Conservation (phyloP, 2,797 vertebrate genomes). For the Xiphorhynchus erythropygius region DNA sequence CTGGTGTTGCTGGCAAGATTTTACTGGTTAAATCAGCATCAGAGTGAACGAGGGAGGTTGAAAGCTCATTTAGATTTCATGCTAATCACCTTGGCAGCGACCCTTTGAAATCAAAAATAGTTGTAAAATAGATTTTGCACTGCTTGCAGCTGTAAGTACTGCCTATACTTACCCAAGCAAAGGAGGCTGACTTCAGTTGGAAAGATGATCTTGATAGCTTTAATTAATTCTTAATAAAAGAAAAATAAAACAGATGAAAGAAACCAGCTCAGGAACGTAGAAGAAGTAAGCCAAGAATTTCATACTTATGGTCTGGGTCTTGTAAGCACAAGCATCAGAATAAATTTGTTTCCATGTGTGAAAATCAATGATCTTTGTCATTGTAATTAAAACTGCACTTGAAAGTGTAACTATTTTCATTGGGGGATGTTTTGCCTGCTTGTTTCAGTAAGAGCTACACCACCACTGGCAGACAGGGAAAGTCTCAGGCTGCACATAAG, state of each 20-base stretch:
- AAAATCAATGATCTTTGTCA: slow-evolving; percentile 10
- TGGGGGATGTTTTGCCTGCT: neutral
- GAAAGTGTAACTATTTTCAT: neutral
- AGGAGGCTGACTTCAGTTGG: neutral
- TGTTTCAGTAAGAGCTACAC: neutral
- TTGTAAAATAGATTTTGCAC: neutral
- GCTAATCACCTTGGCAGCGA: slow-evolving; percentile 30
- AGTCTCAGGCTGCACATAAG: neutral
- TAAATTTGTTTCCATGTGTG: neutral
- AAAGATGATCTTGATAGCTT: slow-evolving; percentile 16
- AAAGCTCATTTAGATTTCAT: slow-evolving; percentile 23
- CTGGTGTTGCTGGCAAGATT: neutral
- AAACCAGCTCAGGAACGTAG: neutral
- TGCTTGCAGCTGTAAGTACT: neutral
- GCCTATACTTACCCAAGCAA: neutral
- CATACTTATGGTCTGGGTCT: neutral
- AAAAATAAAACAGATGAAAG: slow-evolving; percentile 24
- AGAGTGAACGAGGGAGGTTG: neutral
- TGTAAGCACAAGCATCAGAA: neutral
- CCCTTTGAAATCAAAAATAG: neutral
- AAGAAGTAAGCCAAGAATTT: slow-evolving; percentile 11
- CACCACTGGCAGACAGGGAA: neutral
- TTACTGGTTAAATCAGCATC: neutral
- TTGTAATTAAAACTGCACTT: neutral
- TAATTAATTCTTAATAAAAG: slow-evolving; percentile 24